phyloP scores from a whole-genome alignment of 2,888 invertebrate species.

The Rhorus exstirpatorius region DNA sequence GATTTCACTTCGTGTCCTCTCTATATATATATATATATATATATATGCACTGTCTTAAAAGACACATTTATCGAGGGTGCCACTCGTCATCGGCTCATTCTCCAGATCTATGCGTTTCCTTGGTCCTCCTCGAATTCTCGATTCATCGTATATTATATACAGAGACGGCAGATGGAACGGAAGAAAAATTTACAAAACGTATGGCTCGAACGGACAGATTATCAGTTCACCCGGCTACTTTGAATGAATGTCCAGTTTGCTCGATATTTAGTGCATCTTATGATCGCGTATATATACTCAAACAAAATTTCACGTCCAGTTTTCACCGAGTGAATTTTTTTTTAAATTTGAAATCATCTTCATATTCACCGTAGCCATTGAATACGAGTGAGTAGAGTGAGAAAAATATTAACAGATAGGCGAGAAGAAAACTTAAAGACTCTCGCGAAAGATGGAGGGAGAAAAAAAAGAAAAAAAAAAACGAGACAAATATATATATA shows the following conservation, averaged over 20 bases:
- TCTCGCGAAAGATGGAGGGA: not conserved
- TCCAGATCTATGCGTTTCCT: not conserved
- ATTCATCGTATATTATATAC: no score
- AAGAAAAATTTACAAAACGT: conserved; percentile 64
- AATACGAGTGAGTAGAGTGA: conserved; percentile 31
- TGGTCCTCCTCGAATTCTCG: not conserved
- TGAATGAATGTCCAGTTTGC: conserved; percentile 37
- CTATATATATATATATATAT: no score
- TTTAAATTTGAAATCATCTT: conserved; percentile 48
- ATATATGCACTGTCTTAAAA: not conserved
- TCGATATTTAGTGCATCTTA: conserved; percentile 53
- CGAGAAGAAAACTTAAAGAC: conserved; percentile 22
- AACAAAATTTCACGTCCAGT: conserved; percentile 64
- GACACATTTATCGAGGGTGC: conserved; percentile 36
- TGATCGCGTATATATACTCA: conserved; percentile 53
- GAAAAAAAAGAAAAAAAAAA: conserved; percentile 24
- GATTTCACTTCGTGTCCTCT: not conserved
- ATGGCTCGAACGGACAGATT: conserved; percentile 38
- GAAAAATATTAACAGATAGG: conserved; percentile 48
- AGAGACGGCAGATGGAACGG: not conserved
- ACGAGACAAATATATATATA: conserved; percentile 30
- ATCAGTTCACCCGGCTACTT: conserved; percentile 51
- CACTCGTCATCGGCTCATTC: conserved; percentile 26
- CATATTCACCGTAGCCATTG: conserved; percentile 22
- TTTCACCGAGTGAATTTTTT: conserved; percentile 64